Evolutionary conservation across 2,888 invertebrate species (phyloP).

Genomic region (Muscina levida): DNA sequence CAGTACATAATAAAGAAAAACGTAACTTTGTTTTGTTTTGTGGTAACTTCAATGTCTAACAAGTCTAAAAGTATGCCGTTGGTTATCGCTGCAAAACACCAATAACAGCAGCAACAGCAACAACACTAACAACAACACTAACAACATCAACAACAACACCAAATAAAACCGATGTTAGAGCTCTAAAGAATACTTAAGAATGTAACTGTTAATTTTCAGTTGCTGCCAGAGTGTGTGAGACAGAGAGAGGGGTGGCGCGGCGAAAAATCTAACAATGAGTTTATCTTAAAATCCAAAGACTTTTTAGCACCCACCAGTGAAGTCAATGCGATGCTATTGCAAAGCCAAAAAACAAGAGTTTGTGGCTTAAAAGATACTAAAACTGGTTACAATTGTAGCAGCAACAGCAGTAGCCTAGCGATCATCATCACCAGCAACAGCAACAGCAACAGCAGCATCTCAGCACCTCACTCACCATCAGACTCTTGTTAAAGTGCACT

Average conservation of each 20-base stretch:
- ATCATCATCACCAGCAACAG: background rate
- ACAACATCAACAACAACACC: background rate
- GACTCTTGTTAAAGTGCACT: conserved; percentile 22
- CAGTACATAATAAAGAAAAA: background rate
- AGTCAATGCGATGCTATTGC: too few species aligned
- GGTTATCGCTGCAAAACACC: conserved; percentile 39
- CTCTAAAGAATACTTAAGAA: conserved; percentile 51
- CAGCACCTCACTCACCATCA: background rate
- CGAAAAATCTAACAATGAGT: conserved; percentile 28
- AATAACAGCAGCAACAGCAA: background rate
- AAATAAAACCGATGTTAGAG: background rate
- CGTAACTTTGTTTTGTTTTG: conserved; percentile 20
- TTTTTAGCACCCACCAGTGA: conserved; percentile 61
- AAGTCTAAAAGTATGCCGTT: conserved; percentile 61
- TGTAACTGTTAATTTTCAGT: conserved; percentile 66
- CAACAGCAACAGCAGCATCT: background rate
- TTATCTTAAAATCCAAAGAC: conserved; percentile 39
- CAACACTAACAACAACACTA: background rate
- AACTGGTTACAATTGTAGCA: conserved; percentile 63
- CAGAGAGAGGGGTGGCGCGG: background rate
- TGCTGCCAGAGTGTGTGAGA: too few species aligned
- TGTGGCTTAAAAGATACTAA: conserved; percentile 6
- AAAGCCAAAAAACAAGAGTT: background rate
- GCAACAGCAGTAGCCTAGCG: conserved; percentile 20
- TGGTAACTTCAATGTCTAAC: conserved; percentile 45